Evolutionary conservation across 2,888 invertebrate species (phyloP), one percentile per base, ranked within the genome.

Genomic region (Mactromeris polynyma): DNA sequence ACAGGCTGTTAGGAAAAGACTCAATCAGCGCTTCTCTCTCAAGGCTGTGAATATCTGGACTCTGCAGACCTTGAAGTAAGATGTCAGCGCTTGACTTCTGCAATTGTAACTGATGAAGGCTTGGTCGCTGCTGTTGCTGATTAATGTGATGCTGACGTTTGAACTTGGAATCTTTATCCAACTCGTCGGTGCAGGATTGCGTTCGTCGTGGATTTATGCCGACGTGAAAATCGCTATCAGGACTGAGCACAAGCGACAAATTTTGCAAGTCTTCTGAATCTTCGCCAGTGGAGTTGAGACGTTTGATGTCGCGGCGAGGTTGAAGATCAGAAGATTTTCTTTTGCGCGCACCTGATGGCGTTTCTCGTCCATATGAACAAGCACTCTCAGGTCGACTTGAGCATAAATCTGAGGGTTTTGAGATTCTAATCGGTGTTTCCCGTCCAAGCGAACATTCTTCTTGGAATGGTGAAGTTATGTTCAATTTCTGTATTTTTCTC

Each of bases 11-110:
- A 14, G 92, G 92, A 54, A 92, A 91, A 9, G 91, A 91, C 83
- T 95, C 95, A 42, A 94, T 87, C 21, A 95, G 85, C 6, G 95
- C 95, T 89, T 95, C 95, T 81, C 92, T 93, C 81, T 95, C 95
- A 21, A 95, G 86, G 84, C 94, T 95, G 36, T 91, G 90, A 14
- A 94, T 93, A 83, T 94, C 93, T n/a, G 94, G 94, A 86, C 91
- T 93, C 40, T 93, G 93, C 33, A 91, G 78, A 14, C 87, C 88
- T 54, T 89, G 87, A 7, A 89, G n/a, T 21, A 84, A 64, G 33
- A 26, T 79, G 17, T 42, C 58, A 0, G 73, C 64, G 31, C 79
- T 33, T 21, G 86, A 83, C 80, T 89, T 86, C 9, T 64, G 51
- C n/a, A 40, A 21, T 14, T 73, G 82, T 21, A 78, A 51, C 51